These are phyloP conservation scores for Sebastes diploproa DNA, from an alignment of 2,797 vertebrate genomes.

Conservation along the genomic window DNA sequence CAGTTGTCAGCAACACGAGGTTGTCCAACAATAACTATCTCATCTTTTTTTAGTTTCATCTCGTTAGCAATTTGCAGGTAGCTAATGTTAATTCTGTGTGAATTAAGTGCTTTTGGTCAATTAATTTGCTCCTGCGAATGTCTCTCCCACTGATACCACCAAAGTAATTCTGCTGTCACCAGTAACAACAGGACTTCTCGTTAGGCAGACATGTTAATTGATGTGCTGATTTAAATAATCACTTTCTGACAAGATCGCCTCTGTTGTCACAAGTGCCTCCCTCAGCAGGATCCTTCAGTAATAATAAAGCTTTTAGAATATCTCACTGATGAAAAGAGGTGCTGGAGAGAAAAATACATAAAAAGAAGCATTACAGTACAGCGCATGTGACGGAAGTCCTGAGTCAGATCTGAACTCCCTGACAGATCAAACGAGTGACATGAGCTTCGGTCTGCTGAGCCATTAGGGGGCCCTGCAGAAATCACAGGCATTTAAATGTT, in stretches of 20 bases:
- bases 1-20: background rate
- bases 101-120: slow-evolving; percentile 55
- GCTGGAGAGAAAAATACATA: background rate
- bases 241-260: slow-evolving; percentile 68
- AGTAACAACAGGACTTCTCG: slow-evolving; percentile 60
- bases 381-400: background rate
- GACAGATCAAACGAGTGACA: background rate
- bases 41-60: slow-evolving; percentile 5
- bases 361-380: background rate
- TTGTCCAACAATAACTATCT: background rate
- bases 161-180: slow-evolving; percentile 65
- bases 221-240: slow-evolving; percentile 72
- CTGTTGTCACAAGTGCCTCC: slow-evolving; percentile 44
- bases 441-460: background rate
- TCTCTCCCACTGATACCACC: slow-evolving; percentile 46
- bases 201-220: slow-evolving; percentile 69
- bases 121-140: slow-evolving; percentile 50
- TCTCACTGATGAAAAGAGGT: slow-evolving; percentile 9
- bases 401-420: background rate
- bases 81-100: slow-evolving; percentile 26
- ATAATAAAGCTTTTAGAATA: slow-evolving; percentile 45
- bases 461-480: background rate
- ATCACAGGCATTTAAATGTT: slow-evolving; percentile 3
- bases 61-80: slow-evolving; percentile 12
- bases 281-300: slow-evolving; percentile 46